Conservation (phyloP, 2,888 invertebrate genomes). For the Platycnemis pennipes region DNA sequence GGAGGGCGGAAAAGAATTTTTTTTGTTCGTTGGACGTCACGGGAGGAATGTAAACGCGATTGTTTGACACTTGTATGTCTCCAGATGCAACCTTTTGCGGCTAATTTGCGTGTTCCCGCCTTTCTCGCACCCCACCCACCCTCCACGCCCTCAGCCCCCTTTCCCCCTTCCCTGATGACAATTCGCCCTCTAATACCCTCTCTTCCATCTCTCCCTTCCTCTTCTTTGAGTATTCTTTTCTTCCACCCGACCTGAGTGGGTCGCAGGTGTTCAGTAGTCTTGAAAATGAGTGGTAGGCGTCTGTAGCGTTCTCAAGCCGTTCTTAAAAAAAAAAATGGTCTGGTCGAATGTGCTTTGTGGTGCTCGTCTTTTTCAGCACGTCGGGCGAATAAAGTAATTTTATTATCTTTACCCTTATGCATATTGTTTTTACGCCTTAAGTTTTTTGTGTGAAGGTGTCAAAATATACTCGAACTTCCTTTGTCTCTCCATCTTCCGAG, state of each 20-base stretch:
- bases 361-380: background rate
- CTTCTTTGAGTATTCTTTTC: background rate
- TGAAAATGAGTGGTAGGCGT: background rate
- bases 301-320: background rate
- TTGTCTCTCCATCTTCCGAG: background rate
- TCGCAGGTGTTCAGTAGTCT: background rate
- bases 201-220: background rate
- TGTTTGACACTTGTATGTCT: background rate
- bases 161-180: background rate
- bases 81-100: background rate
- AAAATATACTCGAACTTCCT: background rate
- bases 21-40: too few relatives aligned
- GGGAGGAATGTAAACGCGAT: background rate
- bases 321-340: background rate
- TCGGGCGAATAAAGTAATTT: background rate
- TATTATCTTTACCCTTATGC: background rate
- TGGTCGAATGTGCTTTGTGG: background rate
- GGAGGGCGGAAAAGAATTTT: too few relatives aligned
- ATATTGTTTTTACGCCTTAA: background rate
- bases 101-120: background rate
- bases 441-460: background rate
- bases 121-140: background rate
- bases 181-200: background rate
- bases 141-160: background rate
- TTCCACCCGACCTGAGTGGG: background rate